A percentile compares a stretch with the other conserved stretches of the same genome.
phyloP scores from a whole-genome alignment of 2,797 vertebrate genomes.

The Stomatorhinus walkeri region DNA sequence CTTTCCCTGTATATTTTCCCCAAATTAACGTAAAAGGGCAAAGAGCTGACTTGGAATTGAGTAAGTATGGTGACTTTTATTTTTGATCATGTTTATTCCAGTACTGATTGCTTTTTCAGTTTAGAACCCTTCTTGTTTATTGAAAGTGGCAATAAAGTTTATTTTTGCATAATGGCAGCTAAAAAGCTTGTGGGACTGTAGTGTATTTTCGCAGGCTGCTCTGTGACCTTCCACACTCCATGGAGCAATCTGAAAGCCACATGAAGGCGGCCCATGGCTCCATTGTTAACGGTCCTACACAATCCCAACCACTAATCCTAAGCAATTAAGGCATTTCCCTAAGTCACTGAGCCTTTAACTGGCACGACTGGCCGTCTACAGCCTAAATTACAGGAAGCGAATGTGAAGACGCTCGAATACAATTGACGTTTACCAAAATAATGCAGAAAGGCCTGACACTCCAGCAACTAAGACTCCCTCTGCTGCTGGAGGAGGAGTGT shows the following conservation, averaged over 20 bases:
- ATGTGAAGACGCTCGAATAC: not conserved
- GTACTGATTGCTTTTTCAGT: constrained; percentile 42
- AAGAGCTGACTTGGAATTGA: constrained; percentile 12
- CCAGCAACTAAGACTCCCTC: no score
- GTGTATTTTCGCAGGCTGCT: not conserved
- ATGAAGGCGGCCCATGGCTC: not conserved
- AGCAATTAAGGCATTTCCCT: not conserved
- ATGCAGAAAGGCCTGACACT: not conserved
- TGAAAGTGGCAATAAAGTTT: constrained; percentile 91
- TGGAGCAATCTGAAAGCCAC: not conserved
- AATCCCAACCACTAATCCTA: not conserved
- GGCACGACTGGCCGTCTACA: not conserved
- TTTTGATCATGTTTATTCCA: constrained; percentile 37
- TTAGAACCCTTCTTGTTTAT: constrained; percentile 61
- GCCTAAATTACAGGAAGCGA: not conserved
- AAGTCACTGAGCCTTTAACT: not conserved
- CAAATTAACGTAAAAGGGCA: not conserved
- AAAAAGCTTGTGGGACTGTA: constrained; percentile 16
- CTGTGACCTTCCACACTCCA: not conserved
- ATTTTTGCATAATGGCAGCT: constrained; percentile 79
- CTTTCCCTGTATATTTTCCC: not conserved
- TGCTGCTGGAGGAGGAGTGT: no score
- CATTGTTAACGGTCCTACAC: not conserved
- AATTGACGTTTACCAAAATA: not conserved
- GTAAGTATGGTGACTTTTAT: constrained; percentile 16